Evolutionary conservation across 2,113 vertebrate species (phyloP).

Genomic region (Microcebus murinus): DNA sequence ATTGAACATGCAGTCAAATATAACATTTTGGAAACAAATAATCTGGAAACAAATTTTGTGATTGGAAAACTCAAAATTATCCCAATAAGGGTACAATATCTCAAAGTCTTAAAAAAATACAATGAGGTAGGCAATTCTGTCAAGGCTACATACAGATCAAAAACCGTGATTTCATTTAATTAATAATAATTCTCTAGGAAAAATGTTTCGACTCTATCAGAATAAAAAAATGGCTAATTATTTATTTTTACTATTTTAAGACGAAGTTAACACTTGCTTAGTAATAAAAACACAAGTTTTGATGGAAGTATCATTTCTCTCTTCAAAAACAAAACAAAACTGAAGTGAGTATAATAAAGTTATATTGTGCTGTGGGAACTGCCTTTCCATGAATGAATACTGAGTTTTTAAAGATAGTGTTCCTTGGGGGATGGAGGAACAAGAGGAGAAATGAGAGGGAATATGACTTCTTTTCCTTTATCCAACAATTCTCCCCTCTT

Average conservation of each 20-base stretch:
- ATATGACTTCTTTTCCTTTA: not conserved
- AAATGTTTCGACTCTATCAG: not conserved
- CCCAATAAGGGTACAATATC: not conserved
- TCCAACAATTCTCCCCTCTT: not conserved
- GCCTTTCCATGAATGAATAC: not conserved
- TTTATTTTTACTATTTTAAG: not conserved
- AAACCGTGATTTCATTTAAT: not conserved
- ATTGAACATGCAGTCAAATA: not conserved
- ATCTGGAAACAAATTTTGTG: not conserved
- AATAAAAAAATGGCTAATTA: not conserved
- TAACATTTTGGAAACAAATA: not conserved
- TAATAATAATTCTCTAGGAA: not conserved
- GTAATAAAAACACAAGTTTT: not conserved
- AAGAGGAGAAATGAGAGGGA: not conserved
- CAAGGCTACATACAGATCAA: not conserved
- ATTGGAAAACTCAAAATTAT: not conserved
- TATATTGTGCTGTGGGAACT: not conserved
- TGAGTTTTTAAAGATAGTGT: not conserved
- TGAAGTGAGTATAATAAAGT: not conserved
- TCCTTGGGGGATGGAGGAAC: not conserved
- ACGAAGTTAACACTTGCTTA: not conserved
- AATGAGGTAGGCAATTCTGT: not conserved
- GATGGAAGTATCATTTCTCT: not conserved
- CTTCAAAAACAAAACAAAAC: not conserved
- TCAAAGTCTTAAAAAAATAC: not conserved